Conservation (phyloP, 2,797 vertebrate species). For the Gymnothorax reevesii region DNA sequence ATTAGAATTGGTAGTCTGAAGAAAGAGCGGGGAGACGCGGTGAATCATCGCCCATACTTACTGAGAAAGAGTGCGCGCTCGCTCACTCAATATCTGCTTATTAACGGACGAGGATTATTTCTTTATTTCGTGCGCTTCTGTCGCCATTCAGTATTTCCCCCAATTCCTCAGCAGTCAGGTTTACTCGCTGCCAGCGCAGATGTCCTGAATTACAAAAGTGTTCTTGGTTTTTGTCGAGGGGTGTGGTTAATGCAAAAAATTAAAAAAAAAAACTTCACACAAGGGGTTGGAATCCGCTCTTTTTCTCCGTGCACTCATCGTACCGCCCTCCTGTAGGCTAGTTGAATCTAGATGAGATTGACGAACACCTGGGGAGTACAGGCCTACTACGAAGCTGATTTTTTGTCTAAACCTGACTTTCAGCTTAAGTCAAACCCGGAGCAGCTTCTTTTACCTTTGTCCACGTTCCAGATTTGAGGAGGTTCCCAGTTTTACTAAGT, state of each 20-base stretch:
- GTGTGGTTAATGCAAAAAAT: conserved; percentile 56
- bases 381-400: background rate
- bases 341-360: background rate
- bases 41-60: background rate
- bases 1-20: background rate
- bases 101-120: background rate
- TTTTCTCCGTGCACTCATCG: background rate
- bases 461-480: too few relatives aligned
- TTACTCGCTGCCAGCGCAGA: background rate
- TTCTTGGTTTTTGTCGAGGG: conserved; percentile 46
- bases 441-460: too few relatives aligned
- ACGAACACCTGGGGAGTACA: conserved; percentile 21
- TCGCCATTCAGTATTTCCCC: background rate
- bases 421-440: too few relatives aligned
- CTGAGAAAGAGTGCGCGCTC: background rate
- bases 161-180: background rate
- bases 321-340: background rate
- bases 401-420: too few relatives aligned
- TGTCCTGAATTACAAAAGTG: conserved; percentile 8
- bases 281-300: background rate
- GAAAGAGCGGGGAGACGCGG: background rate
- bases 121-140: background rate
- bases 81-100: background rate
- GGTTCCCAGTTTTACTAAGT: too few relatives aligned
- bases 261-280: background rate